Base-by-base conservation (phyloP, 2,888 invertebrate species). In the Aproaerema taeniolella region DNA sequence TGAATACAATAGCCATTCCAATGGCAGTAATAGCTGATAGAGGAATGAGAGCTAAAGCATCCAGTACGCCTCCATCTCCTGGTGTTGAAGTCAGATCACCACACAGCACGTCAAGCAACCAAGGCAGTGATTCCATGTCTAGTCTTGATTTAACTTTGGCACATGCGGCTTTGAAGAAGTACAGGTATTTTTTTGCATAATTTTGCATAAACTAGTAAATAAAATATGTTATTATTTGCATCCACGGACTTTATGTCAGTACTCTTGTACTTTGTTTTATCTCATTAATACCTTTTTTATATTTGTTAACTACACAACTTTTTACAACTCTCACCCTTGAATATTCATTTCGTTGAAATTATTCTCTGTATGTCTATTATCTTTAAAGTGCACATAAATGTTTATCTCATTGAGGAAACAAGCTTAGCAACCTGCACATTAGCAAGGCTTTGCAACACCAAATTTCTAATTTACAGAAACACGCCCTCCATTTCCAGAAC, bases 71-170 rank as follows among this genome's bases (percentile, higher is more conserved):
- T 3, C 91, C 91, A 2, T 92, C 92, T 11, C 92, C 92, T 2
- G 90, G 89, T 42, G 89, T 90, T 9, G 90, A 91, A 58, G 67
- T 88, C 10, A 83, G 91, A 49, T 86, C 85, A 6, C 85, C 85
- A n/a, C 90, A 92, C 58, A 92, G 92, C 64, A 91, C 92, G 2
- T 92, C 92, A 28, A 92, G 92, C 64, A 92, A 92, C 72, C 92
- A 92, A 80, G 92, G 92, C 52, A 92, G 92, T 58, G 93, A 92
- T 62, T 93, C 93, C 29, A 88, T 93, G 83, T 92, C 93, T 12
- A 92, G 92, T 69, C 89, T 92, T 25, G 93, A 92, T 62, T 76
- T 91, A 49, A 91, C 90, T 39, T 78, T 90, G 48, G 89, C 90
- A 40, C 86, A 89, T 57, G 78, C 88, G 24, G 88, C 90, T 47